Evolutionary conservation across 2,888 invertebrate genomes (phyloP).

Genomic region (Hyposoter dolosus): DNA sequence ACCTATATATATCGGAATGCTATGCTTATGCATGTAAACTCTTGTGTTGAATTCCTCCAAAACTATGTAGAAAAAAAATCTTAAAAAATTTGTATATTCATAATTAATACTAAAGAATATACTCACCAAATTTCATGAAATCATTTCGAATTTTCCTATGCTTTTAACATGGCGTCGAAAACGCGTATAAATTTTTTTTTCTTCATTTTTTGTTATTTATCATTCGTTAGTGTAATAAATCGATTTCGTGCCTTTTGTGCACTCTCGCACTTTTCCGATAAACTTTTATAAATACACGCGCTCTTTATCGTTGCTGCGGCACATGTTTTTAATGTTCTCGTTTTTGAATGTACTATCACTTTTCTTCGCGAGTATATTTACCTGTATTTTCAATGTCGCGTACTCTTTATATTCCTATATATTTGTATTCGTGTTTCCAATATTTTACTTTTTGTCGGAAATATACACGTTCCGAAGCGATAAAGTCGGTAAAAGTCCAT

Average conservation of each 20-base stretch:
- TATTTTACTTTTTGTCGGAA: not conserved
- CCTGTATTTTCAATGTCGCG: not conserved
- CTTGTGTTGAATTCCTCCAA: too few relatives aligned
- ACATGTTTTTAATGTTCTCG: not conserved
- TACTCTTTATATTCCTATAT: not conserved
- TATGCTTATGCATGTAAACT: too few relatives aligned
- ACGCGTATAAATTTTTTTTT: not conserved
- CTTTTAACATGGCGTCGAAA: too few relatives aligned
- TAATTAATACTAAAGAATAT: too few relatives aligned
- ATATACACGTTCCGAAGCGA: not conserved
- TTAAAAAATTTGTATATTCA: too few relatives aligned
- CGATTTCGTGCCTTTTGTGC: not conserved
- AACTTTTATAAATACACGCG: not conserved
- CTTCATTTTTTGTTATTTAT: not conserved
- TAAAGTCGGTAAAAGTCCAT: not conserved
- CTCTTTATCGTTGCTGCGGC: not conserved
- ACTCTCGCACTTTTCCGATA: not conserved
- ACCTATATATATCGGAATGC: too few relatives aligned
- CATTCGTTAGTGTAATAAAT: not conserved
- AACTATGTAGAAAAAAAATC: too few relatives aligned
- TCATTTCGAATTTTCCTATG: too few relatives aligned
- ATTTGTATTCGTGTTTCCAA: not conserved
- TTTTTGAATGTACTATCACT: not conserved
- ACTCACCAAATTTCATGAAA: too few relatives aligned
- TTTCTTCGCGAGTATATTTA: not conserved